Conservation (phyloP, 2,888 invertebrate species). For the Gisinianus flammeolus region DNA sequence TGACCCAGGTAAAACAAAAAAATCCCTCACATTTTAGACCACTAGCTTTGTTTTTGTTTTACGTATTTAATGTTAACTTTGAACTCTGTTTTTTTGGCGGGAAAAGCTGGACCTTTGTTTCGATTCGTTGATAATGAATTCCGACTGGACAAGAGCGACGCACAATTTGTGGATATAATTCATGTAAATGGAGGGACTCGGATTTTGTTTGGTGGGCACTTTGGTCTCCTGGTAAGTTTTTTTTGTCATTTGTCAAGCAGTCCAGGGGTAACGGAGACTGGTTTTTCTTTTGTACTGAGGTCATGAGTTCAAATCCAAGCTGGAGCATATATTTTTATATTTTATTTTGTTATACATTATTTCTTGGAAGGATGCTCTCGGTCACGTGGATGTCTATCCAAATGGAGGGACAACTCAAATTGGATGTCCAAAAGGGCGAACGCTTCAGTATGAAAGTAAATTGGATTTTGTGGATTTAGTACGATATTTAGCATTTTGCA, state of each 20-base stretch:
- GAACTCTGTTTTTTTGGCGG: too few relatives aligned
- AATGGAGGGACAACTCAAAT: conserved; percentile 49
- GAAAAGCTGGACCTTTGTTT: conserved; percentile 54
- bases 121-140: conserved; percentile 51
- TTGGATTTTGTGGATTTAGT: too few relatives aligned
- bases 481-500: too few relatives aligned
- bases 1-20: neutral
- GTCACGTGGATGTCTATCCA: conserved; percentile 45
- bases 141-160: conserved; percentile 49
- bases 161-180: conserved; percentile 45
- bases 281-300: too few relatives aligned
- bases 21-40: neutral
- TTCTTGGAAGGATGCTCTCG: conserved; percentile 27
- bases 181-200: conserved; percentile 42
- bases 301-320: too few relatives aligned
- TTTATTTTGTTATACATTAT: too few relatives aligned
- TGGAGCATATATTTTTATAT: too few relatives aligned
- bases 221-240: too few relatives aligned
- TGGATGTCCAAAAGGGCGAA: conserved; percentile 49
- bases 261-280: too few relatives aligned
- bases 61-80: too few relatives aligned
- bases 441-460: conserved; percentile 48
- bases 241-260: too few relatives aligned
- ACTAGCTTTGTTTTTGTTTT: neutral
- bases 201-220: conserved; percentile 38